Percentiles rank a stretch among this genome's conserved stretches.
These are phyloP conservation scores for Melanerpes formicivorus DNA, from an alignment of 2,113 vertebrate genomes.

Conservation along the genomic window DNA sequence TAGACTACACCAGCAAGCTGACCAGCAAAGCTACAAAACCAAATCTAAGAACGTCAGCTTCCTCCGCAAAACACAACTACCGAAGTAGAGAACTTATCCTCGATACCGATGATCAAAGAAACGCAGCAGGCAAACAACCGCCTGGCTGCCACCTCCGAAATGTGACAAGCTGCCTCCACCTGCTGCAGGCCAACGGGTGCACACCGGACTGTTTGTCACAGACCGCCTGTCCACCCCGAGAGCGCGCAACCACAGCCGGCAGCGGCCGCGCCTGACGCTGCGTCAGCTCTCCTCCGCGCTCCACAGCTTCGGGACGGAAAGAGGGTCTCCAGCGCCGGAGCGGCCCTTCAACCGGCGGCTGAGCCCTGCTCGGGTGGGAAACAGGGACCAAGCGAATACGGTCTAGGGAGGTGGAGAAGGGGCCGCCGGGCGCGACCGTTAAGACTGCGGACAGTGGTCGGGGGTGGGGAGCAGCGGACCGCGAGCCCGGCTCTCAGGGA, in stretches of 20 bases:
- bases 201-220: background rate
- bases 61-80: background rate
- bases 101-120: background rate
- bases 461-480: background rate
- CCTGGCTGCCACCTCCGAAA: background rate
- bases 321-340: background rate
- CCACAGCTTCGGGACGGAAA: background rate
- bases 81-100: fast-evolving
- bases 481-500: background rate
- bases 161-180: background rate
- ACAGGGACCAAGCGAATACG: background rate
- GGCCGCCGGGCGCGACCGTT: background rate
- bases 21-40: background rate
- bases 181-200: background rate
- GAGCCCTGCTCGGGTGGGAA: no score
- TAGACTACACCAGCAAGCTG: background rate
- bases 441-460: background rate
- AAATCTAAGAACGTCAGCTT: background rate
- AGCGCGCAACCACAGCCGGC: background rate
- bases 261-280: background rate
- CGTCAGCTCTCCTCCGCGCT: background rate
- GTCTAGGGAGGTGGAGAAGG: no score
- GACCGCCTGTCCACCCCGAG: background rate
- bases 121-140: background rate
- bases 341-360: no score